These are phyloP conservation scores for Candidula unifasciata DNA, from an alignment of 2,888 invertebrate genomes.

Conservation along the genomic window DNA sequence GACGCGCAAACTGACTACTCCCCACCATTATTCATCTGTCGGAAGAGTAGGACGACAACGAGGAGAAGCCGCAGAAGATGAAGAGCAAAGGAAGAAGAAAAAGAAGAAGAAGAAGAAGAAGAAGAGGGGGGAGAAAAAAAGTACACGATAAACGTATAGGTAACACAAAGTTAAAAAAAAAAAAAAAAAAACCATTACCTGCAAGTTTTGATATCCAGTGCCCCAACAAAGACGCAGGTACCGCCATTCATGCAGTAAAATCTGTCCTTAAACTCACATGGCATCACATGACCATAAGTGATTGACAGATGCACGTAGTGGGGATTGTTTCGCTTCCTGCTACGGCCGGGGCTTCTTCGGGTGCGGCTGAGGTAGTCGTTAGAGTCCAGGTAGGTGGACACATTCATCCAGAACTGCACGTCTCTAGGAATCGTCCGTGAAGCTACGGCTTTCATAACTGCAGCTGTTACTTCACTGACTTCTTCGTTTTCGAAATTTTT, in stretches of 20 bases:
- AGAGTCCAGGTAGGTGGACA: slow-evolving; percentile 30
- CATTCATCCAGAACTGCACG: slow-evolving; percentile 24
- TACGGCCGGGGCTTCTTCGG: slow-evolving; percentile 31
- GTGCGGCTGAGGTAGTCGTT: slow-evolving; percentile 40
- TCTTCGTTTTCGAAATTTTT: neutral
- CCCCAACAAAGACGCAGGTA: slow-evolving; percentile 65
- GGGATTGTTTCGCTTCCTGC: slow-evolving; percentile 27
- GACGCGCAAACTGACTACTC: too few relatives aligned
- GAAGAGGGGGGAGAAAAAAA: neutral
- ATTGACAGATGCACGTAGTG: slow-evolving; percentile 48
- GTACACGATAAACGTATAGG: neutral
- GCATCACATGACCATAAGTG: slow-evolving; percentile 63
- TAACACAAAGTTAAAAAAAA: neutral
- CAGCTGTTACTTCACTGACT: slow-evolving; percentile 3
- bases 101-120: neutral
- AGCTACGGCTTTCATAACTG: neutral
- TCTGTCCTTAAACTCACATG: slow-evolving; percentile 63
- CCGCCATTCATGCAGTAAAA: slow-evolving; percentile 69
- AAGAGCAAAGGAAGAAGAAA: neutral
- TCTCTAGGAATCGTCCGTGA: slow-evolving; percentile 29
- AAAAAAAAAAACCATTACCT: slow-evolving; percentile 58
- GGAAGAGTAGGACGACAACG: too few relatives aligned
- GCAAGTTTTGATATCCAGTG: slow-evolving; percentile 71
- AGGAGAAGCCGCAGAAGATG: too few relatives aligned
- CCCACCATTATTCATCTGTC: too few relatives aligned